Evolutionary conservation across 1,140 invertebrate species (phyloP).

Genomic region (Neodiprion virginianus): DNA sequence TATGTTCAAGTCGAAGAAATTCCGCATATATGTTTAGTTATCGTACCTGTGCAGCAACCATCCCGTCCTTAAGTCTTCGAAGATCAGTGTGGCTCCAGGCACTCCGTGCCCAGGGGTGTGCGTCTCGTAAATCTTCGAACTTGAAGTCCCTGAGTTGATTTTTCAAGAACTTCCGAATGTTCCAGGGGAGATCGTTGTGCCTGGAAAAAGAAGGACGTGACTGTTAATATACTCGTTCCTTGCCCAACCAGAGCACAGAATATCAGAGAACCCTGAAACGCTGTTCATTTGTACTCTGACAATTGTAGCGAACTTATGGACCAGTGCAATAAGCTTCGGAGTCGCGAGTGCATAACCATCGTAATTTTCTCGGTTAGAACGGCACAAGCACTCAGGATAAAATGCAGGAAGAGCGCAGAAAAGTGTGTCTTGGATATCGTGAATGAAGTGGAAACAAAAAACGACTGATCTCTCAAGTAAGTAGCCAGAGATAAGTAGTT

Average conservation of each 20-base stretch:
- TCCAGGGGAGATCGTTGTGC: slow-evolving; percentile 92
- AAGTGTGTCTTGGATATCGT: not conserved
- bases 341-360: not conserved
- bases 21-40: not conserved
- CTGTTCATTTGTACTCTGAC: not conserved
- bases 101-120: slow-evolving; percentile 78
- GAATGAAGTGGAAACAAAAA: not conserved
- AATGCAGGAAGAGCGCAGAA: not conserved
- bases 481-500: not conserved
- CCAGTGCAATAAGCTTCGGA: not conserved
- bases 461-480: not conserved
- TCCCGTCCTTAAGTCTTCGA: slow-evolving; percentile 76
- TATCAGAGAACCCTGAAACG: not conserved
- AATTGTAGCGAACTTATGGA: not conserved
- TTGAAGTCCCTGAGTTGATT: slow-evolving; percentile 85
- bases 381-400: not conserved
- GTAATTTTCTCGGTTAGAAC: not conserved
- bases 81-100: slow-evolving; percentile 87
- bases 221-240: slow-evolving; percentile 29
- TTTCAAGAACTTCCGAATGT: slow-evolving; percentile 85
- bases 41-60: slow-evolving; percentile 84
- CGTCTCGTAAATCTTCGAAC: slow-evolving; percentile 77
- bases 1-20: too few species aligned
- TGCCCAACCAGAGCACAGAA: not conserved
- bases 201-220: slow-evolving; percentile 63